A percentile compares a stretch with the other conserved stretches of the same genome.
Conservation (phyloP, 92 coral and sea anemone species). For the Ricordea florida region DNA sequence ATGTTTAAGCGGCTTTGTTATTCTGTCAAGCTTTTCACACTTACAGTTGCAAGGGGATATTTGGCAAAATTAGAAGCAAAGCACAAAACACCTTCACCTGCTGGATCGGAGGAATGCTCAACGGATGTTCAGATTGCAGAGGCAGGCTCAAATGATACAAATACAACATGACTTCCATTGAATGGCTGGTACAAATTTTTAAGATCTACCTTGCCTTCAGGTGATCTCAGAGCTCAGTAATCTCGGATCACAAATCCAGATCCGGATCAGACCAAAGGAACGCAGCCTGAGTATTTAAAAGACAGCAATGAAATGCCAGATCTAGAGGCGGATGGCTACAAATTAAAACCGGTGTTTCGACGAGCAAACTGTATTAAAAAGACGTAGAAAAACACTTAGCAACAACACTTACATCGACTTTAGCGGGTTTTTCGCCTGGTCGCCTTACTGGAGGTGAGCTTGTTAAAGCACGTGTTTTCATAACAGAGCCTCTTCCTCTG, state of each 20-base stretch:
- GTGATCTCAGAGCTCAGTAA: background rate
- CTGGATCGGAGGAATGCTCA: background rate
- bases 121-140: background rate
- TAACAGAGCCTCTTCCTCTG: constrained; percentile 48
- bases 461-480: constrained; percentile 61
- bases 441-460: constrained; percentile 54
- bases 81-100: too few species aligned
- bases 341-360: too few species aligned
- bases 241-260: constrained; percentile 14
- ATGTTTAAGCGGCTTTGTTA: too few species aligned
- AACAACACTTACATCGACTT: background rate
- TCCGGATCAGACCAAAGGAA: too few species aligned
- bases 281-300: too few species aligned
- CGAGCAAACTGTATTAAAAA: too few species aligned
- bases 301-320: too few species aligned
- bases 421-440: constrained; percentile 34
- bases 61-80: too few species aligned
- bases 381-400: too few species aligned
- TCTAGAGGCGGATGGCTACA: too few species aligned
- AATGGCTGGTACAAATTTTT: background rate
- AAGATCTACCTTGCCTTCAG: background rate
- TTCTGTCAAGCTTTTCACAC: too few species aligned
- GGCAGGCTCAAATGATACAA: background rate
- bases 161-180: background rate
- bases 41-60: too few species aligned